Conservation (phyloP, 1,140 invertebrate species). For the Homarus americanus region DNA sequence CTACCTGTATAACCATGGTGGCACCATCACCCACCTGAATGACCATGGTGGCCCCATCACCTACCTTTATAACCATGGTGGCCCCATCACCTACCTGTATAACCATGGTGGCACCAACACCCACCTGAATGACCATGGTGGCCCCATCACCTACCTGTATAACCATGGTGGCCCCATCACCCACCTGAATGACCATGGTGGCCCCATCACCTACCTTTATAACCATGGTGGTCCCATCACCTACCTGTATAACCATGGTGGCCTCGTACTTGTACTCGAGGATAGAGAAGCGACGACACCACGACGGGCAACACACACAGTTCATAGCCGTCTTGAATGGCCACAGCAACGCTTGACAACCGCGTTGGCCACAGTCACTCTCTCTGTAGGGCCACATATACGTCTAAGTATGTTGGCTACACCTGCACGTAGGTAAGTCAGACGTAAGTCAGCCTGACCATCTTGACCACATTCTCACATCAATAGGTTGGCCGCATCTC, state of each 20-base stretch:
- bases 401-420: not conserved
- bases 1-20: too few species aligned
- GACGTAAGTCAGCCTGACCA: not conserved
- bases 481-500: not conserved
- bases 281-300: not conserved
- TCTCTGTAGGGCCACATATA: not conserved
- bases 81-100: too few species aligned
- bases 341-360: not conserved
- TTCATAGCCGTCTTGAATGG: not conserved
- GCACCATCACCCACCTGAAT: too few species aligned
- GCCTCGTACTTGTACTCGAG: slow-evolving; percentile 51
- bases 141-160: too few species aligned
- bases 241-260: slow-evolving; percentile 35
- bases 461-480: not conserved
- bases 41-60: too few species aligned
- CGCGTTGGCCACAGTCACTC: not conserved
- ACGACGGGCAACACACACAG: not conserved
- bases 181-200: too few species aligned
- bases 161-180: too few species aligned
- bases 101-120: too few species aligned
- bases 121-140: too few species aligned
- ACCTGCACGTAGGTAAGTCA: too few species aligned
- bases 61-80: too few species aligned
- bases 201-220: not conserved
- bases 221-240: not conserved